Conservation (phyloP, 1,140 invertebrate species). For the Drosophila punjabiensis region DNA sequence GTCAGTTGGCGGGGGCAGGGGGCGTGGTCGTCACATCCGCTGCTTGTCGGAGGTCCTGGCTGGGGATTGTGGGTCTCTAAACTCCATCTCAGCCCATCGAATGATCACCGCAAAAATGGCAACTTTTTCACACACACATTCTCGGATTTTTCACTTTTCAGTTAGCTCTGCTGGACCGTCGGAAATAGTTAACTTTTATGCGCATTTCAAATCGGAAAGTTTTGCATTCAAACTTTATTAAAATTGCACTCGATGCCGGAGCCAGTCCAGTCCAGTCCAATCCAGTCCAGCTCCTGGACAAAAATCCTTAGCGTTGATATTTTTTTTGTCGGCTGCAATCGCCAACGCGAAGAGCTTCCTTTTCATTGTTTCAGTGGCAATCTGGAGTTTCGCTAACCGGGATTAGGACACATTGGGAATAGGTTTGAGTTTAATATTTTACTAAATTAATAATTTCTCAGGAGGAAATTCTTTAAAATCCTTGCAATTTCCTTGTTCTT, state of each 20-base stretch:
- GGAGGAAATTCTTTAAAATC: not conserved
- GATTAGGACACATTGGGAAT: constrained; percentile 1
- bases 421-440: not conserved
- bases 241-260: constrained; percentile 67
- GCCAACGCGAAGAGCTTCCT: constrained; percentile 19
- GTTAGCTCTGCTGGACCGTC: constrained; percentile 38
- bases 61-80: not conserved
- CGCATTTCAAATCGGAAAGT: constrained; percentile 81
- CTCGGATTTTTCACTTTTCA: constrained; percentile 46
- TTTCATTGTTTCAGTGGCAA: constrained; percentile 24
- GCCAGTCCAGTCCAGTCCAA: not conserved
- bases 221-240: constrained; percentile 82
- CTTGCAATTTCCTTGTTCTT: not conserved
- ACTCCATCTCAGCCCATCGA: constrained; percentile 20
- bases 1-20: constrained; percentile 8
- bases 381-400: not conserved
- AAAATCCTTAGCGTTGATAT: constrained; percentile 16
- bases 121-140: constrained; percentile 73
- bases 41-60: constrained; percentile 52
- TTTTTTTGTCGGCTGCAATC: constrained; percentile 43
- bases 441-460: not conserved
- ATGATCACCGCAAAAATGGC: constrained; percentile 51
- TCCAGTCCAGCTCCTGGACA: not conserved
- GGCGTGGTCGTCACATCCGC: constrained; percentile 64
- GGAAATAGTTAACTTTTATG: constrained; percentile 83